Conservation (phyloP, 2,888 invertebrate genomes). For the Andrena minutula region DNA sequence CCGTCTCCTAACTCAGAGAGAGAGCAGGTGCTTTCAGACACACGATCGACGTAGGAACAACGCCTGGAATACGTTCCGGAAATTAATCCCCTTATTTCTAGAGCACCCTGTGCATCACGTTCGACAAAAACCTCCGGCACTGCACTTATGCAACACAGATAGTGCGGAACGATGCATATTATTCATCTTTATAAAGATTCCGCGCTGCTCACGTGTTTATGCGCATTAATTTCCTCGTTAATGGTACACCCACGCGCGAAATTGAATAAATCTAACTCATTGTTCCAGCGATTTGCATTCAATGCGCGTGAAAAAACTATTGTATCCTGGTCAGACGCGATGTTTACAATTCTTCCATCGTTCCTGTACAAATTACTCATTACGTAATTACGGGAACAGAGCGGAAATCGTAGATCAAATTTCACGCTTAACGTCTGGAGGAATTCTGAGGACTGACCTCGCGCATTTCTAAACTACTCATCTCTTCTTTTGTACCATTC, state of each 20-base stretch:
- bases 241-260: constrained; percentile 23
- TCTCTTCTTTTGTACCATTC: no score
- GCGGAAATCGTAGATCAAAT: background rate
- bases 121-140: background rate
- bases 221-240: constrained; percentile 26
- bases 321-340: constrained; percentile 17
- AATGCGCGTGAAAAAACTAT: constrained; percentile 47
- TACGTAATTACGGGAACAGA: constrained; percentile 9
- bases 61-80: background rate
- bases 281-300: constrained; percentile 52
- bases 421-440: background rate
- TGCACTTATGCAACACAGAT: constrained; percentile 17
- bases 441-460: background rate
- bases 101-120: background rate
- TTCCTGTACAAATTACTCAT: constrained; percentile 20
- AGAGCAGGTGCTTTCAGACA: no score
- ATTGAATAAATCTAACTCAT: constrained; percentile 22
- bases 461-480: background rate
- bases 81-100: background rate
- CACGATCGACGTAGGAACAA: no score
- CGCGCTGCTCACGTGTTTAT: constrained; percentile 9
- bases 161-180: constrained; percentile 12
- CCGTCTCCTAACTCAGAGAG: no score
- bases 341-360: constrained; percentile 8
- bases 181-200: constrained; percentile 13